Conservation (phyloP, 2,797 vertebrate species). For the Siniperca undulata region DNA sequence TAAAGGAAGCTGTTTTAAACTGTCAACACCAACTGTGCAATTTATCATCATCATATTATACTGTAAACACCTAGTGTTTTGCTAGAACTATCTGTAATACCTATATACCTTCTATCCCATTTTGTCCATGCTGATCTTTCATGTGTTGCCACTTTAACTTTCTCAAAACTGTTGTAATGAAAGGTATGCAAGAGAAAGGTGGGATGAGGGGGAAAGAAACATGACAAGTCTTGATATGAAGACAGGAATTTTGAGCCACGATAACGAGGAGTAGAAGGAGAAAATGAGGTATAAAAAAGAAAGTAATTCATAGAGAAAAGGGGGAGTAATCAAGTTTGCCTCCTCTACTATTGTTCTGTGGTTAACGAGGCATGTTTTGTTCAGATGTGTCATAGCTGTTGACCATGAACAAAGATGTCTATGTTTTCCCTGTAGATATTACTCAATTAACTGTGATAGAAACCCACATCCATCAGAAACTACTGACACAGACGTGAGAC, state of each 20-base stretch:
- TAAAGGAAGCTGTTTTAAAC: constrained; percentile 60
- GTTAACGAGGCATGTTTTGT: constrained; percentile 45
- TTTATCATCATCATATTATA: constrained; percentile 30
- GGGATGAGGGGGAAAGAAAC: background rate
- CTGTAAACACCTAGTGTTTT: constrained; percentile 27
- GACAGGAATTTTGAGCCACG: background rate
- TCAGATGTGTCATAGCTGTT: constrained; percentile 52
- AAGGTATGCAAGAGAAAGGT: background rate
- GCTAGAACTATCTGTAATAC: constrained; percentile 7
- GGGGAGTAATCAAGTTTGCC: constrained; percentile 24
- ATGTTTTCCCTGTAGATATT: constrained; percentile 47
- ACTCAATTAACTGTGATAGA: constrained; percentile 58
- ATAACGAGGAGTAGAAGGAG: background rate
- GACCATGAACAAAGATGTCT: constrained; percentile 54
- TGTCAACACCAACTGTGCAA: constrained; percentile 48
- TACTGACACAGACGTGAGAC: constrained; percentile 3
- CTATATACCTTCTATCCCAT: background rate
- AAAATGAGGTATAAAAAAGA: constrained; percentile 14
- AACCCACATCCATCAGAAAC: constrained; percentile 55
- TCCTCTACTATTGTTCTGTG: constrained; percentile 39
- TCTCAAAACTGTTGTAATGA: background rate
- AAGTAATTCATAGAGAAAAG: constrained; percentile 23
- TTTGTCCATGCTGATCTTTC: constrained; percentile 4
- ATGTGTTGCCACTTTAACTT: background rate
- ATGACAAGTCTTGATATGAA: constrained; percentile 12